phyloP scores from a whole-genome alignment of 2,888 invertebrate species.

The Nematopogon swammerdamellus region DNA sequence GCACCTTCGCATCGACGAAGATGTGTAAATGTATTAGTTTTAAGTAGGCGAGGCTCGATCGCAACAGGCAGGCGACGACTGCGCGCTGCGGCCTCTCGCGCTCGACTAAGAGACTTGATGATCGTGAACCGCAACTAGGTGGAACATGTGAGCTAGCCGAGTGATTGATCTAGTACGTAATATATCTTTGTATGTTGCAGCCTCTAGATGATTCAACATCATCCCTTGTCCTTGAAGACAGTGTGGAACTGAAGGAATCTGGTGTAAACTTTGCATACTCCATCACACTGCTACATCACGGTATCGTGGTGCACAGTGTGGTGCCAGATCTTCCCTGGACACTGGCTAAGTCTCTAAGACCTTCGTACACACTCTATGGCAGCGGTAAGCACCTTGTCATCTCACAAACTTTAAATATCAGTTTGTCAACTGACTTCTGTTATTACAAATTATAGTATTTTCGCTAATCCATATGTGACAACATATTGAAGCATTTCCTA shows the following conservation, averaged over 20 bases:
- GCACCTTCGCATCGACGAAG: too few species aligned
- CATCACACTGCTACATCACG: conserved; percentile 77
- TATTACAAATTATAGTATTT: too few species aligned
- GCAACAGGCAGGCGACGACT: too few species aligned
- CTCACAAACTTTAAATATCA: not conserved
- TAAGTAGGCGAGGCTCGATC: too few species aligned
- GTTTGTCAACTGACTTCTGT: not conserved
- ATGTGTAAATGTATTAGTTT: too few species aligned
- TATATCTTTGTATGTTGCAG: conserved; percentile 31
- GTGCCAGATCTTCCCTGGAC: conserved; percentile 79
- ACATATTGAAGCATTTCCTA: not conserved
- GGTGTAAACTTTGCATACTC: conserved; percentile 84
- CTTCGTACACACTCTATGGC: conserved; percentile 72
- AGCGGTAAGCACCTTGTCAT: not conserved
- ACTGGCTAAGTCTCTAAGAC: conserved; percentile 70
- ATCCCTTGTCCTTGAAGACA: conserved; percentile 48
- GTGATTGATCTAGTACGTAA: too few species aligned
- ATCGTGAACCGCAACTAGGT: too few species aligned
- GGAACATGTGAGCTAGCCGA: too few species aligned
- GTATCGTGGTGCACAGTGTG: conserved; percentile 78
- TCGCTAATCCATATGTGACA: too few species aligned
- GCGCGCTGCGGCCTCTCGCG: too few species aligned
- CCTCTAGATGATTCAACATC: conserved; percentile 57
- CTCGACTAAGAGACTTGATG: too few species aligned
- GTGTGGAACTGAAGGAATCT: conserved; percentile 54